Evolutionary conservation across 2,113 vertebrate genomes (phyloP).

Genomic region (Sarotherodon lohbergeri): DNA sequence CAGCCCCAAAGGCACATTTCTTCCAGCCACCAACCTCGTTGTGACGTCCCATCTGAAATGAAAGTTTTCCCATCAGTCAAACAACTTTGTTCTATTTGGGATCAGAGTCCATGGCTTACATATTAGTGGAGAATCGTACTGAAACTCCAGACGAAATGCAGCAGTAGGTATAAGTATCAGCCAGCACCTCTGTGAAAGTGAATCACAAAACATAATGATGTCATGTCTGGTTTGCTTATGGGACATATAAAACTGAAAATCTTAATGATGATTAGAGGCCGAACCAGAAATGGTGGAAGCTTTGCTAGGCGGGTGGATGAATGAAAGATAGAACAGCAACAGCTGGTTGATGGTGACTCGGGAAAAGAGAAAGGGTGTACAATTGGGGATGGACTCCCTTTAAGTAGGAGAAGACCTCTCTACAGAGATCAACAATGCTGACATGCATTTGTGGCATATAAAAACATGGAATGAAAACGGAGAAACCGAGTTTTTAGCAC

Average conservation of each 20-base stretch:
- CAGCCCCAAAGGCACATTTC: background rate
- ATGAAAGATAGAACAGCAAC: background rate
- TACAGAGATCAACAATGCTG: background rate
- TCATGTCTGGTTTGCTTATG: background rate
- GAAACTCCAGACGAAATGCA: background rate
- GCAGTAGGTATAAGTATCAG: background rate
- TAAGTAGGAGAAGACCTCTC: background rate
- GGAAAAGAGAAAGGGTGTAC: background rate
- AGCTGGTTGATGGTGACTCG: background rate
- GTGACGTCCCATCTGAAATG: background rate
- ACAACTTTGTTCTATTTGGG: background rate
- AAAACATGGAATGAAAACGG: rapidly evolving
- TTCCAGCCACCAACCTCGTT: background rate
- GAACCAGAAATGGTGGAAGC: background rate
- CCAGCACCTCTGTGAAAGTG: background rate
- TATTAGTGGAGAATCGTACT: background rate
- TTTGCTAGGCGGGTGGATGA: background rate
- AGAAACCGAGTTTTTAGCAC: background rate
- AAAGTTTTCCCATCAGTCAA: background rate
- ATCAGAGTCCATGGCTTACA: background rate
- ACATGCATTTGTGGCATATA: background rate
- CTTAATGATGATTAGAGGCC: background rate
- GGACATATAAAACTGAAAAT: background rate
- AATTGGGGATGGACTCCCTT: background rate
- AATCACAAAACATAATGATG: background rate